Conservation (phyloP, 2,888 invertebrate genomes). For the Gortyna flavago region DNA sequence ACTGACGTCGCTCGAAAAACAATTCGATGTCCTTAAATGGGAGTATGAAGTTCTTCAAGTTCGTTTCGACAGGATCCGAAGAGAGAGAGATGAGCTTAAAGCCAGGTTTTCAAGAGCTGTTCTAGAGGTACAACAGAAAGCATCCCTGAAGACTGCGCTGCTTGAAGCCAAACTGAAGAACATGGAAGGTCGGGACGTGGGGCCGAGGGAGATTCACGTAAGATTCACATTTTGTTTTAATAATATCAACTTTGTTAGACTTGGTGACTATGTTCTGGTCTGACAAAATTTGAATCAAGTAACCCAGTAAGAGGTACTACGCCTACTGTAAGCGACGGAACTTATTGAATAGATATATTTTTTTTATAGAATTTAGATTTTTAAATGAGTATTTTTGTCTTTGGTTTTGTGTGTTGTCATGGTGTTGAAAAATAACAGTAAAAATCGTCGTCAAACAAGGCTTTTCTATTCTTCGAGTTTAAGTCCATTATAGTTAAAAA, state of each 20-base stretch:
- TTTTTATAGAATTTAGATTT: too few species aligned
- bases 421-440: too few species aligned
- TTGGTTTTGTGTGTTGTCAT: too few species aligned
- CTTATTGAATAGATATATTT: too few species aligned
- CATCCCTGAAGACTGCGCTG: constrained; percentile 94
- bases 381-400: too few species aligned
- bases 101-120: constrained; percentile 94
- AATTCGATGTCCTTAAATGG: constrained; percentile 91
- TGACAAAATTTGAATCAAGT: too few species aligned
- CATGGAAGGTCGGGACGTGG: constrained; percentile 92
- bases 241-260: too few species aligned
- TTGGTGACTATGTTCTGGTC: not conserved
- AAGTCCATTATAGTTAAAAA: too few species aligned
- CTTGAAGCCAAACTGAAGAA: constrained; percentile 94
- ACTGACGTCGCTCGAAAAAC: constrained; percentile 85
- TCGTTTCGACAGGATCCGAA: constrained; percentile 93
- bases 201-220: constrained; percentile 91
- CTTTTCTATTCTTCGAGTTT: too few species aligned
- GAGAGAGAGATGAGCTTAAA: constrained; percentile 95
- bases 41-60: constrained; percentile 93
- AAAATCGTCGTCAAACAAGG: too few species aligned
- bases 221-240: constrained; percentile 54
- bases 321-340: too few species aligned
- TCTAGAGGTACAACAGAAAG: constrained; percentile 96
- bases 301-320: too few species aligned